Evolutionary conservation across 1,140 invertebrate species (phyloP).

Genomic region (Leptinotarsa texana): DNA sequence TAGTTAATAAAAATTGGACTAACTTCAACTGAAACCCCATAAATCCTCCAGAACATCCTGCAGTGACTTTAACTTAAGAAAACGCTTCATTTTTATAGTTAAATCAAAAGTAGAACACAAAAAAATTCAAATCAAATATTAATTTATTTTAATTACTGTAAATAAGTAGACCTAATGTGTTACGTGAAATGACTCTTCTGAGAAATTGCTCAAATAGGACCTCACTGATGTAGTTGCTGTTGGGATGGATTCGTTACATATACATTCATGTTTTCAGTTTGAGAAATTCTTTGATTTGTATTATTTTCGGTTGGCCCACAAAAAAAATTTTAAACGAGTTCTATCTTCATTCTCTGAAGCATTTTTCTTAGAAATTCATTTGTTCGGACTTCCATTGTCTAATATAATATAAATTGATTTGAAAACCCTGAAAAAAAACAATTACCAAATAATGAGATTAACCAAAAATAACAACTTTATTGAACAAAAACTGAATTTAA

Average conservation of each 20-base stretch:
- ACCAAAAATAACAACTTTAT: no score
- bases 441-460: no score
- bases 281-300: neutral
- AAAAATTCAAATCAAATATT: neutral
- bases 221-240: neutral
- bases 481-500: no score
- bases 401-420: no score
- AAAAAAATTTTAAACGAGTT: no score
- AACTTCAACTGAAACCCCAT: conserved; percentile 15
- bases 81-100: neutral
- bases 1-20: conserved; percentile 10
- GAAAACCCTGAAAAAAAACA: no score
- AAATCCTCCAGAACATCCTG: neutral
- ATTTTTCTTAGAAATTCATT: no score
- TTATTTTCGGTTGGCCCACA: no score
- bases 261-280: neutral
- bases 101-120: neutral
- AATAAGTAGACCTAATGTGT: neutral
- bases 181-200: neutral
- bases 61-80: neutral
- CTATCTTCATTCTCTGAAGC: no score
- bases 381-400: no score
- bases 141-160: no score
- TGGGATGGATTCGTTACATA: neutral
- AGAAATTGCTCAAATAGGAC: neutral